A percentile compares a stretch with the other conserved stretches of the same genome.
Evolutionary conservation across 2,797 vertebrate genomes (phyloP).

Genomic region (Apodemus agrarius): DNA sequence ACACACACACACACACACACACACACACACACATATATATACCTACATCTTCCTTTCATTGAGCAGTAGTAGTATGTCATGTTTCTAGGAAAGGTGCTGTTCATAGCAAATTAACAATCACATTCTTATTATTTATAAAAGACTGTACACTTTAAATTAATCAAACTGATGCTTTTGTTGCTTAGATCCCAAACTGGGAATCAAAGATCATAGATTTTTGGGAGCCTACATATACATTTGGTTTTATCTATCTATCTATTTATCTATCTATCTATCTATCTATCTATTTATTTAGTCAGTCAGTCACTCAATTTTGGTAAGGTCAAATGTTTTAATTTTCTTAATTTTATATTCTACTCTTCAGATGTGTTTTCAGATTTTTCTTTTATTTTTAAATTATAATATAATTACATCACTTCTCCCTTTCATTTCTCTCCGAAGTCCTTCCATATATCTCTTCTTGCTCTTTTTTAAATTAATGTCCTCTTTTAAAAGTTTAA

Average conservation of each 20-base stretch:
- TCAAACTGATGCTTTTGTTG: background rate
- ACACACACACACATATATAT: background rate
- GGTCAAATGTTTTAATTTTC: background rate
- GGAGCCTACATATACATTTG: background rate
- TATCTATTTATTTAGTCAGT: background rate
- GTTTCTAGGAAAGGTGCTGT: background rate
- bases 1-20: too few relatives aligned
- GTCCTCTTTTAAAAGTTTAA: background rate
- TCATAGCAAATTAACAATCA: background rate
- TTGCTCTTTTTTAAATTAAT: background rate
- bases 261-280: too few relatives aligned
- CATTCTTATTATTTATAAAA: background rate
- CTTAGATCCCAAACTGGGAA: background rate
- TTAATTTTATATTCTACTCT: background rate
- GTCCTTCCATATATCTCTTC: background rate
- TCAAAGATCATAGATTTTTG: background rate
- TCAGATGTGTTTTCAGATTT: background rate
- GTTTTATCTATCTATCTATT: background rate
- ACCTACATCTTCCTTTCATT: background rate
- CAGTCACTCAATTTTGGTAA: background rate
- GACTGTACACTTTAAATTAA: background rate
- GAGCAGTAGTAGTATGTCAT: background rate
- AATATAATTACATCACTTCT: background rate
- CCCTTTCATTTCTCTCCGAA: background rate
- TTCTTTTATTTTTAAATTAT: background rate